phyloP scores from a whole-genome alignment of 2,797 vertebrate genomes.

The Natrix natrix region DNA sequence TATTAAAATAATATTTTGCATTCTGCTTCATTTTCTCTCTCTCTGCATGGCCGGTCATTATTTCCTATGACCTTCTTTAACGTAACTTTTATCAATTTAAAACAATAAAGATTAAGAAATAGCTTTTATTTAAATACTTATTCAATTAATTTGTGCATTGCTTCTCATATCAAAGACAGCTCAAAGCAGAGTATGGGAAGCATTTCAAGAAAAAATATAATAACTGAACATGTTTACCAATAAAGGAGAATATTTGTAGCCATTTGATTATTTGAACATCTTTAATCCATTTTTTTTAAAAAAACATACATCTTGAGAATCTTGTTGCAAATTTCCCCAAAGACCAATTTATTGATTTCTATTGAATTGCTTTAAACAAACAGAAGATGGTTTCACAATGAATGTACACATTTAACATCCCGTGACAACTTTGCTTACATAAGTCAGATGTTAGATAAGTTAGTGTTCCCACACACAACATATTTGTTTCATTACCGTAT shows the following conservation, averaged over 20 bases:
- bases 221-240: neutral
- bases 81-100: neutral
- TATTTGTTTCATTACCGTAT: neutral
- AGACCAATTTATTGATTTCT: neutral
- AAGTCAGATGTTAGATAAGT: neutral
- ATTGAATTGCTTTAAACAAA: neutral
- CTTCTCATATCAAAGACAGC: neutral
- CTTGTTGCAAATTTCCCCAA: neutral
- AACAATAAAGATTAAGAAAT: neutral
- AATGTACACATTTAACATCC: neutral
- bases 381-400: neutral
- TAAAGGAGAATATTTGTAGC: too few species aligned
- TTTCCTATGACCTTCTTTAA: neutral
- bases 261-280: too few species aligned
- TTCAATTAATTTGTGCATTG: neutral
- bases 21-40: neutral
- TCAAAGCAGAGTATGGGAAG: neutral
- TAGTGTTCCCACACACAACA: too few species aligned
- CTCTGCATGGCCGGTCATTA: neutral
- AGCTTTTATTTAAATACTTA: neutral
- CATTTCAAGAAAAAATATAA: neutral
- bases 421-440: neutral
- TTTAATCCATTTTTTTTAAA: neutral
- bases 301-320: neutral
- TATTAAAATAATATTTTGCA: neutral